These are phyloP conservation scores for Mohoua ochrocephala DNA, from an alignment of 2,113 vertebrate species.

Conservation along the genomic window DNA sequence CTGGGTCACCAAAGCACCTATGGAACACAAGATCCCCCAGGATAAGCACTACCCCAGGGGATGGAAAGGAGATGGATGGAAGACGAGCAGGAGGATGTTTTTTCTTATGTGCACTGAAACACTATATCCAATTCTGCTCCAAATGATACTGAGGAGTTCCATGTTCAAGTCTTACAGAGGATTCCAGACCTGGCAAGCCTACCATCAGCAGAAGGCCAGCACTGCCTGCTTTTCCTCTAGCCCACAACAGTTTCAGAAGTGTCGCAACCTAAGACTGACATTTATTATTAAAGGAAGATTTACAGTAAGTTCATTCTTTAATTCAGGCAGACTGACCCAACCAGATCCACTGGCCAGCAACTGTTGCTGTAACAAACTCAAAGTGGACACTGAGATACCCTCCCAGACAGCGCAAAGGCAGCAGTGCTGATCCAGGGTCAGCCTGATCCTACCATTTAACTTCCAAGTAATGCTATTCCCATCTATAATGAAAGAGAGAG, in stretches of 20 bases:
- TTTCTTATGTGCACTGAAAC: neutral
- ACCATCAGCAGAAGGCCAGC: neutral
- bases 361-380: neutral
- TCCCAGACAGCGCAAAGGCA: neutral
- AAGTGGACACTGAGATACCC: neutral
- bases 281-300: neutral
- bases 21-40: neutral
- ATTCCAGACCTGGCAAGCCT: neutral
- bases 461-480: neutral
- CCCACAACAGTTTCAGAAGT: neutral
- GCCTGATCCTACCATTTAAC: neutral
- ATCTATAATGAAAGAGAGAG: neutral
- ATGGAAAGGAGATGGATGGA: neutral
- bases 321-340: neutral
- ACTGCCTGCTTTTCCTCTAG: neutral
- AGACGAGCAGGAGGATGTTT: accelerated
- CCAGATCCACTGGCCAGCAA: neutral
- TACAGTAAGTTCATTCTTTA: neutral
- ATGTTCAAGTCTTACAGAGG: neutral
- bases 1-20: neutral
- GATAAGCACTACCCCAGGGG: neutral
- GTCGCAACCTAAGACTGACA: neutral
- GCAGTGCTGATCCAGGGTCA: neutral
- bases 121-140: neutral
- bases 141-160: neutral